Evolutionary conservation across 1,140 invertebrate species (phyloP), one percentile per base, ranked within the genome.

Genomic region (Drosophila rhopaloa): DNA sequence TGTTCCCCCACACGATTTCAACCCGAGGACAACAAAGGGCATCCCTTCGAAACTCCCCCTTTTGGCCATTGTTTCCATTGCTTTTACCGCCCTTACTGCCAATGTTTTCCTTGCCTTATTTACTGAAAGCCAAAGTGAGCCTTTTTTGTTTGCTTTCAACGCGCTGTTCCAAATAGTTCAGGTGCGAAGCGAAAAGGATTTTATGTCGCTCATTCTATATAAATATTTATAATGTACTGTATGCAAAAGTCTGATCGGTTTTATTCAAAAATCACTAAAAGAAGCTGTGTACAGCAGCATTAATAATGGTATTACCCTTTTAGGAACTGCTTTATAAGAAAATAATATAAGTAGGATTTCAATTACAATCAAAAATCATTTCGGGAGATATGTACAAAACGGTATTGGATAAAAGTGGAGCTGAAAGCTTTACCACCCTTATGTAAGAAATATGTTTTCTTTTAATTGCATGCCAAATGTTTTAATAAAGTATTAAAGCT

Each of bases 91-190:
- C 67, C 65, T 9, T n/a, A 48, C 67, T 48, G 37, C 50, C 65
- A 70, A 47, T 32, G 16, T 43, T 63, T 40, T 50, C 14, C 47
- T n/a, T n/a, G 3, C 14, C 51, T 16, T 62, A 58, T 62, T 66
- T 43, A 68, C 62, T 70, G 65, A 57, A 71, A 71, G 63, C 67
- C 67, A 71, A 71, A 71, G 63, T 57, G 67, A 68, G 46, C 51
- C 65, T 48, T 70, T 71, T 56, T 71, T 48, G 44, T 48, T 27
- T 41, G 65, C 51, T 70, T 70, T 71, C 50, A 71, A 41, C 65
- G 65, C 65, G 43, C 51, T 57, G 44, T 53, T 47, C 37, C 57
- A 67, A 71, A 70, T 56, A 37, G 24, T 50, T 70, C 63, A 71
- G 66, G 65, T 70, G 65, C 16, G 19, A 38, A 71, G 43, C 16